These are phyloP conservation scores for Varanus komodoensis DNA, from an alignment of 2,113 vertebrate genomes.

Conservation along the genomic window DNA sequence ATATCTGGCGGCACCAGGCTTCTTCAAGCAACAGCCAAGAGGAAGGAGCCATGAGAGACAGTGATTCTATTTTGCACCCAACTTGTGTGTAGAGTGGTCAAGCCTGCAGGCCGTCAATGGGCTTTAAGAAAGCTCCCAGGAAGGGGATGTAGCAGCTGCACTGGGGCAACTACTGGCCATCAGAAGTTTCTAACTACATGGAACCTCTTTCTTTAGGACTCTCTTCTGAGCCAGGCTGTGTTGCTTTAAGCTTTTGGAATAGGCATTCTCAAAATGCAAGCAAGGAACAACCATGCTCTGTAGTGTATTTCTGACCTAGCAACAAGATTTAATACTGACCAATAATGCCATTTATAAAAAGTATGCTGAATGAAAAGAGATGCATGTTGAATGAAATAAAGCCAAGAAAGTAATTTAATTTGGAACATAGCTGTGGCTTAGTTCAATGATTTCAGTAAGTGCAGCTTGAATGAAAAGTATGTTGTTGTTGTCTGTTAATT, in stretches of 20 bases:
- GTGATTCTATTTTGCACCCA: background rate
- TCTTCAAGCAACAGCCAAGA: background rate
- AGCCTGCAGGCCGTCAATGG: background rate
- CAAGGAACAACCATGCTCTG: background rate
- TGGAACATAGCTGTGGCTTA: constrained; percentile 80
- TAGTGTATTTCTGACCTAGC: background rate
- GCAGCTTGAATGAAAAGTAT: constrained; percentile 84
- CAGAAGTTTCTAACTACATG: background rate
- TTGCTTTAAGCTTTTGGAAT: background rate
- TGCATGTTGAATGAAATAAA: no score
- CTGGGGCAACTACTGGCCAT: background rate
- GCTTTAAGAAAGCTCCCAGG: background rate
- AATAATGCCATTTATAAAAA: constrained; percentile 68
- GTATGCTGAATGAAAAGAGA: constrained; percentile 70
- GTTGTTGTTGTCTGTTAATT: constrained; percentile 69
- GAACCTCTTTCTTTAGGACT: background rate
- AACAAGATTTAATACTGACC: constrained; percentile 50
- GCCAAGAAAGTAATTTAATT: constrained; percentile 65
- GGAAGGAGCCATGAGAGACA: background rate
- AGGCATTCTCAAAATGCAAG: background rate
- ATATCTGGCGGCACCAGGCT: background rate
- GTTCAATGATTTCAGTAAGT: constrained; percentile 85
- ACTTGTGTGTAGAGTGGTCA: background rate
- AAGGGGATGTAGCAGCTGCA: background rate
- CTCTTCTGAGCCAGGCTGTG: background rate